Conservation (phyloP, 2,888 invertebrate genomes). For the Agrenia bidenticulata region DNA sequence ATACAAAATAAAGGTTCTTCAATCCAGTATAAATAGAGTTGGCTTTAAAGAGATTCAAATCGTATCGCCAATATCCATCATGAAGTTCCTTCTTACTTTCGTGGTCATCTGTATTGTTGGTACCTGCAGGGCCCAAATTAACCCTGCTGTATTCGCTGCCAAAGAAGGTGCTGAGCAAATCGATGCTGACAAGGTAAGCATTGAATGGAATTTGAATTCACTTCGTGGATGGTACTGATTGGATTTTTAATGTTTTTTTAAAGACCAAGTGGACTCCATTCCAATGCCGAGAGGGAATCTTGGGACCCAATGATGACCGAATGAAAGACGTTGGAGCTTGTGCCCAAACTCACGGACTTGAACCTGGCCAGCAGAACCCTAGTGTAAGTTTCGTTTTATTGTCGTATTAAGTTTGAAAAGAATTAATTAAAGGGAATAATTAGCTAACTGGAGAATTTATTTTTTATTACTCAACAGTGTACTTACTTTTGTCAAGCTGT, state of each 20-base stretch:
- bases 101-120: no score
- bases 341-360: background rate
- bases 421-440: background rate
- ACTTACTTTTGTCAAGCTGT: conserved; percentile 7
- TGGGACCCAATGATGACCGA: conserved; percentile 11
- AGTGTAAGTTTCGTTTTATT: background rate
- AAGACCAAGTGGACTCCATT: conserved; percentile 8
- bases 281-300: conserved; percentile 2
- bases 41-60: no score
- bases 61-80: no score
- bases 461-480: conserved; percentile 9
- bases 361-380: background rate
- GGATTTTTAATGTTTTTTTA: background rate
- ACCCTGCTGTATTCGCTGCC: no score
- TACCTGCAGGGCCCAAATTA: no score
- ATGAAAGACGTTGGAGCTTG: conserved; percentile 18
- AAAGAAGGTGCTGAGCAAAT: no score
- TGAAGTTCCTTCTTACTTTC: no score
- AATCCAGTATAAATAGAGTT: no score
- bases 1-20: no score
- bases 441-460: background rate
- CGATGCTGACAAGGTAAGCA: no score
- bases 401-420: background rate
- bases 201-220: no score
- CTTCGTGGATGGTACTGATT: no score